Conservation (phyloP, 2,797 vertebrate genomes). For the Sebastes nivosus region DNA sequence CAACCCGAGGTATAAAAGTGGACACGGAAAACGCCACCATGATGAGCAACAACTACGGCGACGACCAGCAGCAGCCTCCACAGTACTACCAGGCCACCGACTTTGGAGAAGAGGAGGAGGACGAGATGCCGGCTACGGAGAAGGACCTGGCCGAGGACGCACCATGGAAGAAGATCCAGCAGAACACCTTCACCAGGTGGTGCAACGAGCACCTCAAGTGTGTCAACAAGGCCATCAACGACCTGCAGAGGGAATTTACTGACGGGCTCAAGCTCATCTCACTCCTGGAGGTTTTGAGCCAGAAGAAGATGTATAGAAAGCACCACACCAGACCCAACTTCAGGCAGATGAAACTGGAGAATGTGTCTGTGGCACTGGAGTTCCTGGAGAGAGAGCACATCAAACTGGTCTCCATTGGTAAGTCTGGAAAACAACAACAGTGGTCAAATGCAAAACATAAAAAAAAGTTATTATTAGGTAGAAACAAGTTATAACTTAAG, state of each 20-base stretch:
- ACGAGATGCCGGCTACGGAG: slow-evolving; percentile 94
- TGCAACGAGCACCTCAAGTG: slow-evolving; percentile 97
- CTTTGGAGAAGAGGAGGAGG: slow-evolving; percentile 87
- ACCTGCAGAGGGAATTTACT: slow-evolving; percentile 92
- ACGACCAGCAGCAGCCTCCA: slow-evolving; percentile 80
- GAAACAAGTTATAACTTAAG: not conserved
- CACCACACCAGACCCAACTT: slow-evolving; percentile 92
- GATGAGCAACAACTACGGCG: slow-evolving; percentile 89
- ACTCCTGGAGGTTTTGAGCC: slow-evolving; percentile 94
- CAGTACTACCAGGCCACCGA: slow-evolving; percentile 83
- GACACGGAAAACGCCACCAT: slow-evolving; percentile 62
- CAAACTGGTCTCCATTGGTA: slow-evolving; percentile 95
- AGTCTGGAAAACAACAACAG: slow-evolving; percentile 52
- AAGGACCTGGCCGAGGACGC: slow-evolving; percentile 97
- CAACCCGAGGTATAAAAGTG: slow-evolving; percentile 72
- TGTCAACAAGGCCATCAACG: slow-evolving; percentile 89
- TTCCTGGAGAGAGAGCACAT: slow-evolving; percentile 94
- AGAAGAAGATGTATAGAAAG: slow-evolving; percentile 98
- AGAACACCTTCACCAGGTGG: slow-evolving; percentile 98
- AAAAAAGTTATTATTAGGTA: not conserved
- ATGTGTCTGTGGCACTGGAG: slow-evolving; percentile 94
- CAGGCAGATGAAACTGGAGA: slow-evolving; percentile 96
- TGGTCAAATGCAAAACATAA: not conserved
- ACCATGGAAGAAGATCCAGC: slow-evolving; percentile 98
- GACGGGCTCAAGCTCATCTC: slow-evolving; percentile 94